Evolutionary conservation across 1,140 invertebrate species (phyloP).

Genomic region (Pachypeltis micranthus): DNA sequence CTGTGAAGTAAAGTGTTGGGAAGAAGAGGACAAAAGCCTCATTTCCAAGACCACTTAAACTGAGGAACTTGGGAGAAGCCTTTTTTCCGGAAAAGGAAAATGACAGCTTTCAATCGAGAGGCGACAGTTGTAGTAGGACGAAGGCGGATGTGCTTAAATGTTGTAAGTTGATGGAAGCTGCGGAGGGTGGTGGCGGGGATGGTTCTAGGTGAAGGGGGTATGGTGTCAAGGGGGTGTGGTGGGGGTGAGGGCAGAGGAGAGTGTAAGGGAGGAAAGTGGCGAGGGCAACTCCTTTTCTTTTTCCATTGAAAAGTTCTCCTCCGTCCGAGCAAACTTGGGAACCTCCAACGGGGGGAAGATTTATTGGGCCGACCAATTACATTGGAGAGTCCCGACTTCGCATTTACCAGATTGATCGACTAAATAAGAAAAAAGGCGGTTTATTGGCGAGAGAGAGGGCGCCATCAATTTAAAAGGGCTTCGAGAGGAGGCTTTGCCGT

Average conservation of each 20-base stretch:
- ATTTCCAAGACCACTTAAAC: not conserved
- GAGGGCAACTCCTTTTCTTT: too few relatives aligned
- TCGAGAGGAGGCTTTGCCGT: not conserved
- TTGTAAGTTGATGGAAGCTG: not conserved
- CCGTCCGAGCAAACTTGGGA: not conserved
- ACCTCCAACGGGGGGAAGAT: not conserved
- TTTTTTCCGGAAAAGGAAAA: not conserved
- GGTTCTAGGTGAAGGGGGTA: too few relatives aligned
- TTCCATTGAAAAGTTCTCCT: not conserved
- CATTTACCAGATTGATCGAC: not conserved
- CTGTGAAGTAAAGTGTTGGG: too few relatives aligned
- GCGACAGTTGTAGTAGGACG: not conserved
- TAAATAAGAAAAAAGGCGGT: not conserved
- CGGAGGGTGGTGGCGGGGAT: too few relatives aligned
- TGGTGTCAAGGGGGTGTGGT: too few relatives aligned
- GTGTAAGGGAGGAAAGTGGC: too few relatives aligned
- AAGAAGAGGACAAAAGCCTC: not conserved
- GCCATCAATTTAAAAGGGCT: not conserved
- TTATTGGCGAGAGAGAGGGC: not conserved
- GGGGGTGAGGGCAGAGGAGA: too few relatives aligned
- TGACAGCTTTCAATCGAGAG: not conserved
- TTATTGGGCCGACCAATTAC: not conserved
- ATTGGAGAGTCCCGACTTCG: not conserved
- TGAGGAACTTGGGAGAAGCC: not conserved
- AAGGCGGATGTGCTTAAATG: not conserved